Evolutionary conservation across 2,797 vertebrate genomes (phyloP).

Genomic region (Bucorvus abyssinicus): DNA sequence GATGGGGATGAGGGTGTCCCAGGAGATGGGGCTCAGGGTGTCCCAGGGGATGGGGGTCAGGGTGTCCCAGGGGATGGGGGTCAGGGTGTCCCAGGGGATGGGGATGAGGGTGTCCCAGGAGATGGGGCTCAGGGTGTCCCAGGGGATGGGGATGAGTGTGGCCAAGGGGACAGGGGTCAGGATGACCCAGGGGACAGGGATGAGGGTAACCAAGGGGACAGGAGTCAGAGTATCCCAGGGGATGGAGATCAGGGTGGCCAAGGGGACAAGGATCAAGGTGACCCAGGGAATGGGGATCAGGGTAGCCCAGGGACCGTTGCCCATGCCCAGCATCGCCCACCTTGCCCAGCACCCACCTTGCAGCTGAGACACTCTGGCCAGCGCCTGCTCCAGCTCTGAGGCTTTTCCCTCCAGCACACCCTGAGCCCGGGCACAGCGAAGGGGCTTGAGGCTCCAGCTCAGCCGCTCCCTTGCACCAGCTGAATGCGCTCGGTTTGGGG

Average conservation of each 20-base stretch:
- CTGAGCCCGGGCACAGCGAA: background rate
- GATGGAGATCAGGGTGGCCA: too few species aligned
- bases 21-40: background rate
- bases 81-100: accelerated
- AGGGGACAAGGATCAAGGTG: too few species aligned
- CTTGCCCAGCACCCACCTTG: background rate
- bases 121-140: accelerated
- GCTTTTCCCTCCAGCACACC: background rate
- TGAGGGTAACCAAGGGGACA: too few species aligned
- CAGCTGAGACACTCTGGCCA: background rate
- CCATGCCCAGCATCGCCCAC: accelerated
- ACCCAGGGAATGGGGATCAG: too few species aligned
- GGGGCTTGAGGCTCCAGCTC: background rate
- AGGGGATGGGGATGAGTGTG: background rate
- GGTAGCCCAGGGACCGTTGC: accelerated
- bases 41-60: accelerated
- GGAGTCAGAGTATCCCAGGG: accelerated
- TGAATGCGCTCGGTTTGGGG: accelerated
- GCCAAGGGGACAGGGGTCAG: too few species aligned
- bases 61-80: background rate
- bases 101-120: too few species aligned
- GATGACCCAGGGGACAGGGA: accelerated
- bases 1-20: accelerated
- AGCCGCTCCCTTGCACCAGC: accelerated
- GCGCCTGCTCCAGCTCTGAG: background rate